These are phyloP conservation scores for Emmelina monodactyla DNA, from an alignment of 2,888 invertebrate species.

Conservation along the genomic window DNA sequence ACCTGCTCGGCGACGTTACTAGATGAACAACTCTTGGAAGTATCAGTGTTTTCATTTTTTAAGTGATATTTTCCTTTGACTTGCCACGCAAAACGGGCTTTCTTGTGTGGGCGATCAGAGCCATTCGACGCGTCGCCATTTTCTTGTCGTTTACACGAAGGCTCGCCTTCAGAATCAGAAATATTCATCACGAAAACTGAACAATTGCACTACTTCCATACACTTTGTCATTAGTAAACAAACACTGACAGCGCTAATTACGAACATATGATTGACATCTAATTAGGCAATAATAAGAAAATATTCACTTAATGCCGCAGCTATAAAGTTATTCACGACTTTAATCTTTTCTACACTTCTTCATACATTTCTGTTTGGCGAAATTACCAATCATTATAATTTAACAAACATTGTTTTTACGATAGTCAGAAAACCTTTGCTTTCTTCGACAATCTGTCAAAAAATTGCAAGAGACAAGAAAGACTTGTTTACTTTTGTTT, in stretches of 20 bases:
- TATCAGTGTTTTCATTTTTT: conserved; percentile 42
- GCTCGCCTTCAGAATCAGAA: conserved; percentile 41
- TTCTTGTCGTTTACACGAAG: conserved; percentile 58
- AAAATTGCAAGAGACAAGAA: too few species aligned
- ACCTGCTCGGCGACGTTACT: conserved; percentile 20
- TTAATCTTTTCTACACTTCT: too few species aligned
- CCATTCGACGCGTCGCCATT: conserved; percentile 58
- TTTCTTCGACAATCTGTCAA: too few species aligned
- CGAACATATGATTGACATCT: conserved; percentile 56
- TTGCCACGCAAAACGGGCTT: conserved; percentile 73
- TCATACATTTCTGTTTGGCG: too few species aligned
- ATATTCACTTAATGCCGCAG: too few species aligned
- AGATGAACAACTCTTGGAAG: conserved; percentile 15
- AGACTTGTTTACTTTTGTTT: too few species aligned
- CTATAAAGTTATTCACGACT: too few species aligned
- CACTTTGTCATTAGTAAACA: conserved; percentile 58
- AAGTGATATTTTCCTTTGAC: conserved; percentile 71
- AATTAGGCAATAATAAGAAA: too few species aligned
- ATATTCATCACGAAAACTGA: conserved; percentile 37
- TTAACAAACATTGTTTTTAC: too few species aligned
- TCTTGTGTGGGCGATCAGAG: conserved; percentile 69
- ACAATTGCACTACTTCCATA: conserved; percentile 16
- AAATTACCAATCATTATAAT: too few species aligned
- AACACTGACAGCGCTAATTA: conserved; percentile 60
- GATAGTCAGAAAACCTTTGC: too few species aligned